These are phyloP conservation scores for Passerculus sandwichensis DNA, from an alignment of 2,797 vertebrate genomes.

Conservation along the genomic window DNA sequence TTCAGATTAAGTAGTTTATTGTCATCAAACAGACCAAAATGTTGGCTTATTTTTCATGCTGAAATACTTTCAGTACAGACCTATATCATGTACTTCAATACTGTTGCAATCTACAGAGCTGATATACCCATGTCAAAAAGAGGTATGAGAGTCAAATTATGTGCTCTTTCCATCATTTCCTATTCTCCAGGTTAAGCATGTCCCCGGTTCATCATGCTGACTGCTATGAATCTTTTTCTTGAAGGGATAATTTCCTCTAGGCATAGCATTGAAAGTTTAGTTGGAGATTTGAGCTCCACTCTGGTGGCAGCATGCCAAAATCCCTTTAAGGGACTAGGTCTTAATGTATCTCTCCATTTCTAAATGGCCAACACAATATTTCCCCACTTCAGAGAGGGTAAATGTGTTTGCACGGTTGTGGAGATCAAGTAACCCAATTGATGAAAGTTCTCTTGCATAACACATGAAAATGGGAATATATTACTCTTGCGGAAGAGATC, in stretches of 20 bases:
- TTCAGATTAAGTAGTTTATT: neutral
- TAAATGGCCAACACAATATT: neutral
- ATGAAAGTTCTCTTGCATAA: neutral
- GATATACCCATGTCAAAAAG: neutral
- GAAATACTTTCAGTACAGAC: neutral
- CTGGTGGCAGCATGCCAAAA: neutral
- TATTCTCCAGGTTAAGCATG: neutral
- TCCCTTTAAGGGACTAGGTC: neutral
- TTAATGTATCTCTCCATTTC: neutral
- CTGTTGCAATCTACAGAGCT: neutral
- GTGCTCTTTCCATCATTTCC: neutral
- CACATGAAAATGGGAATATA: neutral
- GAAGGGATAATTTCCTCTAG: slow-evolving; percentile 14
- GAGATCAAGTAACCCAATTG: neutral
- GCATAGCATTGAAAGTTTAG: neutral
- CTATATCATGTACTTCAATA: neutral
- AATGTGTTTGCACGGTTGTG: neutral
- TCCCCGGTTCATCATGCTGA: neutral
- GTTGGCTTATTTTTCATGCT: neutral
- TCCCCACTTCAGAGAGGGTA: neutral
- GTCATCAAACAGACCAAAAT: neutral
- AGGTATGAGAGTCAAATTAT: neutral
- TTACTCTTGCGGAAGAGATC: neutral
- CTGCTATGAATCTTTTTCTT: neutral
- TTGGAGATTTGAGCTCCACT: neutral